phyloP scores from a whole-genome alignment of 2,797 vertebrate species.

The Halcyon chelicuti region DNA sequence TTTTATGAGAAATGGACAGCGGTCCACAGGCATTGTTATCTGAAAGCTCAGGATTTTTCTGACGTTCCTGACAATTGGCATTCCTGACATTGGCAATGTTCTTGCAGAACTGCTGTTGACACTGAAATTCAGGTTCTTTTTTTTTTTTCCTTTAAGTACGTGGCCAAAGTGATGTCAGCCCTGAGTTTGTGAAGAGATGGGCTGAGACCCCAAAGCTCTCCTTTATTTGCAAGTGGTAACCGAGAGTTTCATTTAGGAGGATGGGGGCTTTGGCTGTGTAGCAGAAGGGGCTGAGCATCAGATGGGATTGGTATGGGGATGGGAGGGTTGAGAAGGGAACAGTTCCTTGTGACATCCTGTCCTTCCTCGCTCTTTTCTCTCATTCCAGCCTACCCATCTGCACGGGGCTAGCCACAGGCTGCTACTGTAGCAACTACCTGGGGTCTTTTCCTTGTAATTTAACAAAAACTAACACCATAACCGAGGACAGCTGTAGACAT shows the following conservation, averaged over 20 bases:
- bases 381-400: neutral
- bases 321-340: neutral
- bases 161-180: neutral
- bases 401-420: neutral
- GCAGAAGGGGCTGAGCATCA: neutral
- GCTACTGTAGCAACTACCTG: neutral
- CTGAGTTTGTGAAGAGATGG: neutral
- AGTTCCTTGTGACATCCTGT: too few relatives aligned
- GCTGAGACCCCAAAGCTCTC: neutral
- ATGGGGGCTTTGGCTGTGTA: neutral
- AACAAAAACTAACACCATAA: neutral
- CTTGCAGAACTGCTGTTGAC: neutral
- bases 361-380: neutral
- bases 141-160: fast-evolving
- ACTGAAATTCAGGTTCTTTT: too few relatives aligned
- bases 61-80: too few relatives aligned
- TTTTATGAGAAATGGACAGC: neutral
- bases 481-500: neutral
- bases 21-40: neutral
- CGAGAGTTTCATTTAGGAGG: neutral
- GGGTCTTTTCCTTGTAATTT: neutral
- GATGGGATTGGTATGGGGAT: neutral
- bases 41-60: neutral
- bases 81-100: neutral
- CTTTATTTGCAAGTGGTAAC: neutral